Evolutionary conservation across 2,797 vertebrate genomes (phyloP), one percentile per base, ranked within the genome.

Genomic region (Hapalemur alaotrensis): DNA sequence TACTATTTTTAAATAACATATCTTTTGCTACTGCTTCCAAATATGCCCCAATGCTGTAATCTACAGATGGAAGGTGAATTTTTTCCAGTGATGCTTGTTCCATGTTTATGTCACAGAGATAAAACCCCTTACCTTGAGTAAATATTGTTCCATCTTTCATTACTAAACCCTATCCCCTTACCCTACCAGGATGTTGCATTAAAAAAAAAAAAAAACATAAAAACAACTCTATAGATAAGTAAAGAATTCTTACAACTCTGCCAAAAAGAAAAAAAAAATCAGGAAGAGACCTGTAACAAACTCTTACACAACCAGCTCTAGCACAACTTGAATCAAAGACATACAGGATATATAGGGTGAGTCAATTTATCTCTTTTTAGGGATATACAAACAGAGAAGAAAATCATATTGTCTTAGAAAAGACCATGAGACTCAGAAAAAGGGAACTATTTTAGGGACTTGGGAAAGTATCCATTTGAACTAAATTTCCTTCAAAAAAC

Each of bases 141-240:
- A 79, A 81, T 61, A 13, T 50, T 69, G 4, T 70, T 81, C 23
- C 13, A 12, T 43, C 22, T 78, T 91, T 82, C 69, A 80, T 84
- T 8, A 9, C 20, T 59, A 81, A 54, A 48, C 2, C 32, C 14
- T 93, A 12, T 15, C 5, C 12, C 13, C 0, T 41, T 6, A 78
- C 15, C 12, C 0, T 81, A 65, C 11, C 20, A 48, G 3, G 6
- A 8, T 28, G 3, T n/a, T 69, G 7, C 18, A 23, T 67, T 87
- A 78, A 79, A 96, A 72, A 81, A 50, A 72, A 81, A 50, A 43
- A 43, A 43, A 43, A 11, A 95, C 72, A 50, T 13, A 92, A 69
- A 41, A 84, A 61, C 2, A 54, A 80, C 5, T 91, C 30, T 9
- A 11, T 22, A 28, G 38, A 25, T 28, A 91, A 46, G 6, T 75